Evolutionary conservation across 2,888 invertebrate genomes (phyloP), one percentile per base, ranked within the genome.

Genomic region (Petrolisthes cinctipes): DNA sequence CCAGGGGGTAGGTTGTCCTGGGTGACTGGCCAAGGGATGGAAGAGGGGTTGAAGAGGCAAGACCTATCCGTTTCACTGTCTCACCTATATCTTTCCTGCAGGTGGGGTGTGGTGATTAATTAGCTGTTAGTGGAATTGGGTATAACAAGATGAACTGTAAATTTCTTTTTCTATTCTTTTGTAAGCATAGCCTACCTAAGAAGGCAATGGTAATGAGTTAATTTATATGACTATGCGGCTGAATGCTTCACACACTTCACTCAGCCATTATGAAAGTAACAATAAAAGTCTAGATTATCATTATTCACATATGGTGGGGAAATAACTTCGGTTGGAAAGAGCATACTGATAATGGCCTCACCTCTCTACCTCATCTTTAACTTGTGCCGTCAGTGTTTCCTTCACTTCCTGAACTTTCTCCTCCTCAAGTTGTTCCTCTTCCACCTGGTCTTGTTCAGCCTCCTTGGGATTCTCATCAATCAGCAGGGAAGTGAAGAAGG

Each of bases 1-100:
- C 96, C 80, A 96, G 93, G 4, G 96, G 96, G 93, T 96, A 96
- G 92, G 95, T 95, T 91, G 95, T 94, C 90, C 96, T 93, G 0
- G 96, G 96, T 85, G 96, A 96, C 0, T 95, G 94, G 6, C 96
- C 96, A 89, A 96, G 93, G 92, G 95, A 95, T 68, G 95, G 93
- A 14, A 37, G 71, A 14, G 82, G 66, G n/a, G 82, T n/a, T 20
- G 56, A 23, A 7, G 66, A 51, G 20, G 68, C 11, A 4, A 86
- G 37, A 20, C 75, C 54, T 11, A 86, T 51, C 7, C 76, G 82
- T 53, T 82, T 82, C 23, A 80, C 68, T n/a, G 56, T 17, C 20
- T 61, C 86, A 23, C 56, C 5, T 53, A 61, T 11, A 9, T 61
- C 61, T 61, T 61, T 17, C 11, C 61, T 61, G 61, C 11, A 61